Evolutionary conservation across 2,113 vertebrate genomes (phyloP), one percentile per base, ranked within the genome.

Genomic region (Gnathonemus echidnorhynchus): DNA sequence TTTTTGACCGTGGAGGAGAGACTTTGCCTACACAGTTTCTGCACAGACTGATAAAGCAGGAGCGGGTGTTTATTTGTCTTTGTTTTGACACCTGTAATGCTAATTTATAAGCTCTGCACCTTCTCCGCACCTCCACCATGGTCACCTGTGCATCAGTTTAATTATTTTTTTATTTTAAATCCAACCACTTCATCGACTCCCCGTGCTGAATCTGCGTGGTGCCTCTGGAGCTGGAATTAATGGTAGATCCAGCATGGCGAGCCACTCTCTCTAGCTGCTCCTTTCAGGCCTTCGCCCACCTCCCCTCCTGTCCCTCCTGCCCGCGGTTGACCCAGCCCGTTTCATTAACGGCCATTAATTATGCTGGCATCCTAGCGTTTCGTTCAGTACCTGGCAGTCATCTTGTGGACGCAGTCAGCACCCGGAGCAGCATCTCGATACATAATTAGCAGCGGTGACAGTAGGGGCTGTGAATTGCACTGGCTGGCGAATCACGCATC

Each of bases 361-460:
- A 35, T 77, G 88, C 7, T 45, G 35, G 35, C 58, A n/a, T 88
- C 1, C 87, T 8, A 66, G 21, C 1, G 7, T 46, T 46, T n/a
- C 3, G 17, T 19, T 88, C 24, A 24, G 35, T 39, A 31, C 58
- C 62, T 70, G 62, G 87, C 87, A 39, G 56, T 45, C 42, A 35
- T 45, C 87, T 88, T 39, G 15, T 17, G 39, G 19, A 39, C 87
- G 15, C 53, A 58, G 27, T 45, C 56, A n/a, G 10, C 56, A 62
- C 11, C 87, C 87, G 42, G 21, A 53, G 21, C 53, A 66, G 53
- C 56, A 66, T 66, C 53, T 62, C 87, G 35, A 46, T 88, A 66
- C 87, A 88, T 88, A 88, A 88, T 88, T 88, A 88, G 56, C 87
- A 66, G 56, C 56, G 24, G 58, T 42, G 10, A 17, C 87, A 46